Percentiles rank a stretch among this genome's conserved stretches.
phyloP scores from a whole-genome alignment of 2,113 vertebrate species.

The Channa maculata region DNA sequence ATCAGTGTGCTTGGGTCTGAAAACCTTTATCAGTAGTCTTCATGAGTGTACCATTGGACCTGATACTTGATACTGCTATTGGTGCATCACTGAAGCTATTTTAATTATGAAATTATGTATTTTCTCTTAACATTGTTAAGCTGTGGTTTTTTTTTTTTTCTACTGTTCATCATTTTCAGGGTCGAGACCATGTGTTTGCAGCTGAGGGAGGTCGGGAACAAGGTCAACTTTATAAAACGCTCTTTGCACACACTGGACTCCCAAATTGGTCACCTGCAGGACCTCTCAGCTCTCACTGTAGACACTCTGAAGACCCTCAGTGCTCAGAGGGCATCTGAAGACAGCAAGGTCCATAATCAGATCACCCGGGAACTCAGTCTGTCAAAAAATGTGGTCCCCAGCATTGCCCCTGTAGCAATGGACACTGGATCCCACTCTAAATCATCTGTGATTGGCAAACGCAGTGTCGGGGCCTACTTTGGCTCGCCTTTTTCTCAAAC shows the following conservation, averaged over 20 bases:
- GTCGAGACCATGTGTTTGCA: conserved; percentile 98
- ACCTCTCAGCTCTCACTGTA: conserved; percentile 96
- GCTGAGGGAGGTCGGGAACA: conserved; percentile 97
- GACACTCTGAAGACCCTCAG: conserved; percentile 99
- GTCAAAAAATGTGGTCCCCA: conserved; percentile 95
- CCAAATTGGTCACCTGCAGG: conserved; percentile 98
- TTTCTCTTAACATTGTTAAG: too few relatives aligned
- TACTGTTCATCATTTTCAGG: conserved; percentile 75
- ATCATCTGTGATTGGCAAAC: conserved; percentile 91
- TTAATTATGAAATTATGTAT: too few relatives aligned
- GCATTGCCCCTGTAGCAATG: conserved; percentile 86
- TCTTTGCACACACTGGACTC: conserved; percentile 97
- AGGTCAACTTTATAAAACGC: conserved; percentile 97
- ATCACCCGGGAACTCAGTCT: conserved; percentile 96
- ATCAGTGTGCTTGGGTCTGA: too few relatives aligned
- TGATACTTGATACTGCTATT: too few relatives aligned
- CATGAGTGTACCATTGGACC: too few relatives aligned
- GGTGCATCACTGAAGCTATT: not conserved
- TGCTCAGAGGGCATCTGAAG: conserved; percentile 96
- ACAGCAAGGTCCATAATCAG: conserved; percentile 97
- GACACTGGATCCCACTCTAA: conserved; percentile 88
- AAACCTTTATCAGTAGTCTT: too few relatives aligned
- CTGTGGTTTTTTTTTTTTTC: too few relatives aligned
- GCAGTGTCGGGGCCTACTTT: conserved; percentile 88
- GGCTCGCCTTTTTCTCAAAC: conserved; percentile 87